A percentile compares a stretch with the other conserved stretches of the same genome.
Conservation (phyloP, 2,113 vertebrate species). For the Fulica atra region DNA sequence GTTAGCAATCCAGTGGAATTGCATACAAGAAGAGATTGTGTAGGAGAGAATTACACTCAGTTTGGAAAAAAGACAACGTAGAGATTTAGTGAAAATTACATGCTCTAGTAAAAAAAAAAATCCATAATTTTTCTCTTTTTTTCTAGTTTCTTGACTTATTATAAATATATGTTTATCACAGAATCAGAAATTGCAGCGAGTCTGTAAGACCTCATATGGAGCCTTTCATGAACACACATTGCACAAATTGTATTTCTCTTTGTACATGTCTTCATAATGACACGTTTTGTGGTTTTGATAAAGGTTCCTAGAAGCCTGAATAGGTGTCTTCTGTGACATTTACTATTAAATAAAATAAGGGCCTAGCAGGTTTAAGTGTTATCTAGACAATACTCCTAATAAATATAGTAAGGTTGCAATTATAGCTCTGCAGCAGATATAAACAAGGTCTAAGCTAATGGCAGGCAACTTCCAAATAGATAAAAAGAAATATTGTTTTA, state of each 20-base stretch:
- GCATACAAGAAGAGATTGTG: not conserved
- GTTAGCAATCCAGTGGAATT: not conserved
- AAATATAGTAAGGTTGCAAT: constrained; percentile 50
- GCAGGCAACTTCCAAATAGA: constrained; percentile 29
- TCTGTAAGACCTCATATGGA: constrained; percentile 33
- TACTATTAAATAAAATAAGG: constrained; percentile 40
- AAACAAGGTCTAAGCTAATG: constrained; percentile 39
- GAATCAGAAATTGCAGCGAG: not conserved
- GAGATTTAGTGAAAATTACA: not conserved
- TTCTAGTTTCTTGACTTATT: not conserved
- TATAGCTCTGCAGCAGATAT: constrained; percentile 12
- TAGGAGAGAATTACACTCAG: not conserved
- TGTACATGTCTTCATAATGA: constrained; percentile 20
- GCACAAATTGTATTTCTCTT: constrained; percentile 33
- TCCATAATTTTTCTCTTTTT: not conserved
- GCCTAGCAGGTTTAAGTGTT: constrained; percentile 25
- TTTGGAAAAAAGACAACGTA: not conserved
- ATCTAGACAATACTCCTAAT: constrained; percentile 46
- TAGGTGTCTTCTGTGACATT: constrained; percentile 49
- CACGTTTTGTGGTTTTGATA: constrained; percentile 33
- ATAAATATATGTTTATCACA: constrained; percentile 42
- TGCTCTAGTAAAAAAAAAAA: not conserved
- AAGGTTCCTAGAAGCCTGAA: constrained; percentile 18
- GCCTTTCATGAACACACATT: constrained; percentile 23
- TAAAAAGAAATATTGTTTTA: constrained; percentile 41